Conservation (phyloP, 2,888 invertebrate species). For the Conops quadrifasciatus region DNA sequence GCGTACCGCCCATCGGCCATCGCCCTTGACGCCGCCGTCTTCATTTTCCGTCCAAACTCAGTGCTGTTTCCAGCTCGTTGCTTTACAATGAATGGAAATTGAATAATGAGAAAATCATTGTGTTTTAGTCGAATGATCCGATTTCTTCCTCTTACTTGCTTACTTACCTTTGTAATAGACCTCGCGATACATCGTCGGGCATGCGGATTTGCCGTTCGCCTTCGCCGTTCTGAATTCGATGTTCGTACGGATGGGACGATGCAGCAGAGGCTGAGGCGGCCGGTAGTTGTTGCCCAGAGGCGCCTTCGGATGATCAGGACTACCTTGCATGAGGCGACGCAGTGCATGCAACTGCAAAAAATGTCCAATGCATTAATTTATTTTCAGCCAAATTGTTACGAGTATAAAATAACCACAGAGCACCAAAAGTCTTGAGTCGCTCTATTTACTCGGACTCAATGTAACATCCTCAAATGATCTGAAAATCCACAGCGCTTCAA, state of each 20-base stretch:
- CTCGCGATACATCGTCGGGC: conserved; percentile 91
- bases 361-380: too few relatives aligned
- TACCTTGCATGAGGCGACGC: conserved; percentile 88
- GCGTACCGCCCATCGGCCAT: conserved; percentile 47
- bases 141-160: neutral
- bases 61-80: conserved; percentile 89
- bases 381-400: neutral
- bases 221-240: conserved; percentile 88
- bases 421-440: neutral
- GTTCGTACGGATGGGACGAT: conserved; percentile 94
- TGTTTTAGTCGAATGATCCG: neutral
- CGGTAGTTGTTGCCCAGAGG: conserved; percentile 95
- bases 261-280: conserved; percentile 91
- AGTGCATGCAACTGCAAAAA: conserved; percentile 77
- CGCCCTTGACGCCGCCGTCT: conserved; percentile 14
- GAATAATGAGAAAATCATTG: neutral
- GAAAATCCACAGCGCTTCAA: too few relatives aligned
- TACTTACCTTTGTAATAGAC: conserved; percentile 86
- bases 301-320: conserved; percentile 84
- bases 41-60: conserved; percentile 53
- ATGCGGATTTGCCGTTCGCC: conserved; percentile 80
- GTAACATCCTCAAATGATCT: too few relatives aligned
- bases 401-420: neutral
- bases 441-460: too few relatives aligned
- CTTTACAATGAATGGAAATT: conserved; percentile 61